phyloP scores from a whole-genome alignment of 2,113 vertebrate species.

The Phaethon lepturus region DNA sequence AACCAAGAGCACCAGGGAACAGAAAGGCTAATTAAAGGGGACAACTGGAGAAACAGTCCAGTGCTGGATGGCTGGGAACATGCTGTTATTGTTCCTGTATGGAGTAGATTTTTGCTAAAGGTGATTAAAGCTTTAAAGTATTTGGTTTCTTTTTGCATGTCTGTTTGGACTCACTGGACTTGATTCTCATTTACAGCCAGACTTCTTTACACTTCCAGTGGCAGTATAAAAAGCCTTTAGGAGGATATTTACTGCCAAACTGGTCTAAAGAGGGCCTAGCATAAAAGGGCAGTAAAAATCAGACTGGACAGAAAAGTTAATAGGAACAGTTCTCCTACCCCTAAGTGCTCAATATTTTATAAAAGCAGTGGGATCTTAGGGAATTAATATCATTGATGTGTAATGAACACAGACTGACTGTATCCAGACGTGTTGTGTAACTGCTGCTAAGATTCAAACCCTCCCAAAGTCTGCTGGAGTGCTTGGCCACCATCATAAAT shows the following conservation, averaged over 20 bases:
- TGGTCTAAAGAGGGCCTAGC: neutral
- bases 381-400: neutral
- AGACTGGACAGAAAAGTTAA: conserved; percentile 3
- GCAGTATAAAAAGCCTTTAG: conserved; percentile 1
- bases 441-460: neutral
- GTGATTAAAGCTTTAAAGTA: conserved; percentile 34
- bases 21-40: conserved; percentile 49
- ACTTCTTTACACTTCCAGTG: conserved; percentile 21
- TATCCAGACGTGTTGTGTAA: neutral
- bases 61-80: conserved; percentile 1
- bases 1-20: conserved; percentile 48
- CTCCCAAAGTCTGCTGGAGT: neutral
- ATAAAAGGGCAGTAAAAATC: conserved; percentile 36
- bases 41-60: conserved; percentile 47
- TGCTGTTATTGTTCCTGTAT: neutral
- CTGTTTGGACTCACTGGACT: neutral
- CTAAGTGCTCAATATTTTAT: conserved; percentile 17
- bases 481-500: neutral
- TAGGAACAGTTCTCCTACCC: neutral
- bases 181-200: conserved; percentile 21
- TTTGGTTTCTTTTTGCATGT: conserved; percentile 2
- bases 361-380: neutral
- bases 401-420: neutral
- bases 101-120: conserved; percentile 1
- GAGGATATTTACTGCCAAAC: conserved; percentile 16